Base-by-base conservation (phyloP, 2,888 invertebrate genomes). In the Eutolmus rufibarbis region DNA sequence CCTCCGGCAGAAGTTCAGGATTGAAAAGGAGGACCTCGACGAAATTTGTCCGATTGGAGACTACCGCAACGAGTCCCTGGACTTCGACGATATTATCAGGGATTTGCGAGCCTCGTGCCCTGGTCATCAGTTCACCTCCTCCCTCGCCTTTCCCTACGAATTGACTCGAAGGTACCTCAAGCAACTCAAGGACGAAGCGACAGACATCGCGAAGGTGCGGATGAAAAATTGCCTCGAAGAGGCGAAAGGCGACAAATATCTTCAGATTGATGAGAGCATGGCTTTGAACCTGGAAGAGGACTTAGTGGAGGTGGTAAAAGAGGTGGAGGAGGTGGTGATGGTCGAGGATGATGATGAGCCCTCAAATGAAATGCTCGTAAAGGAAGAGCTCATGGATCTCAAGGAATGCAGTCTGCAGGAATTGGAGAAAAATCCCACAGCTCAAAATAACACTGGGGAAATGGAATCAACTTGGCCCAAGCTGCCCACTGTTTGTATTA, bases 81-180 rank as follows among this genome's bases (percentile, higher is more conserved):
- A 87, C n/a, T 66, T 86, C 14, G 85, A 82, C 9, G 86, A 88
- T 23, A 88, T 88, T 28, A 87, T 88, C 19, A 76, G 87, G 4
- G 88, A 88, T 28, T 74, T 88, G 23, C 57, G 86, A 4, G 43
- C 12, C 3, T 74, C 28, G 0, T 74, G 74, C 23, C 74, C 85
- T 0, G 40, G 28, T 28, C 23, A 85, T 5, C 16, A 57, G n/a
- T 34, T 28, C 40, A 51, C 82, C 16, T 40, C 43, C 43, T 74
- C 28, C 16, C 28, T 85, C 7, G 31, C 74, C 1, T 74, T 74
- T 34, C 85, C 85, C 2, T 74, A 74, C 43, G 85, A 85, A n/a
- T 12, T 85, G 8, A 85, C 43, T 31, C 43, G 51, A 74, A 19
- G 37, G 9, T 74, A 85, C 16, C 23, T 74, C 40, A 74, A 46